Conservation (phyloP, 1,140 invertebrate species). For the Drosophila micromelanica region DNA sequence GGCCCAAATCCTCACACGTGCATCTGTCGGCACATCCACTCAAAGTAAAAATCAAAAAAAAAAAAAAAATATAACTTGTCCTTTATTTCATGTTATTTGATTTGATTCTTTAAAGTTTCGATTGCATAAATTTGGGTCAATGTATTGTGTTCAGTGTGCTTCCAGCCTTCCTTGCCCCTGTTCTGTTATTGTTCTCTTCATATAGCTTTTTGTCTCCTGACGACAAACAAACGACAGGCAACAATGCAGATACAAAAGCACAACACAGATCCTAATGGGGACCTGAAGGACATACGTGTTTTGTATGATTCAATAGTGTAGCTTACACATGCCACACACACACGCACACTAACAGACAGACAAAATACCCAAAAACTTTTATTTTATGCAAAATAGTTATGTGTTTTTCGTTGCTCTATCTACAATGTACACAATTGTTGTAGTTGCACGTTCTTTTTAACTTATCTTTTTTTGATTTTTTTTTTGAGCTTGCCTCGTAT, state of each 20-base stretch:
- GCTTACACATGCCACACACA: slow-evolving; percentile 5
- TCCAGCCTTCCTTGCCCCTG: background rate
- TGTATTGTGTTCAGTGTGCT: slow-evolving; percentile 32
- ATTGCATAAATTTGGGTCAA: slow-evolving; percentile 74
- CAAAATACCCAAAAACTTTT: slow-evolving; percentile 53
- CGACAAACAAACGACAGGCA: slow-evolving; percentile 64
- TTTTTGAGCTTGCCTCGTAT: slow-evolving; percentile 47
- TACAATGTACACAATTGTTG: slow-evolving; percentile 47
- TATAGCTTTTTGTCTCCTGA: slow-evolving; percentile 55
- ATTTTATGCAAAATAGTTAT: slow-evolving; percentile 81
- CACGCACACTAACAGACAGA: slow-evolving; percentile 6
- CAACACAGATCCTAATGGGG: slow-evolving; percentile 26
- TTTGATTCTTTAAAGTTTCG: slow-evolving; percentile 59
- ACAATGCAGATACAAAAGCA: slow-evolving; percentile 65
- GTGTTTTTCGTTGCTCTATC: slow-evolving; percentile 52
- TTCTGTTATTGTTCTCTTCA: slow-evolving; percentile 7
- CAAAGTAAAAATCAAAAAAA: background rate
- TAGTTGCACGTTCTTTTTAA: slow-evolving; percentile 19
- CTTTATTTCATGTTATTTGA: slow-evolving; percentile 47
- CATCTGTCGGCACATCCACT: slow-evolving; percentile 12
- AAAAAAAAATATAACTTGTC: slow-evolving; percentile 18
- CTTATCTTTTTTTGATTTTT: slow-evolving; percentile 36
- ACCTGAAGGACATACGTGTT: slow-evolving; percentile 57
- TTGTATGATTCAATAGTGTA: slow-evolving; percentile 59
- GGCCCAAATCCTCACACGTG: slow-evolving; percentile 12